These are phyloP conservation scores for Acromyrmex echinatior DNA, from an alignment of 1,140 invertebrate species.

Conservation along the genomic window DNA sequence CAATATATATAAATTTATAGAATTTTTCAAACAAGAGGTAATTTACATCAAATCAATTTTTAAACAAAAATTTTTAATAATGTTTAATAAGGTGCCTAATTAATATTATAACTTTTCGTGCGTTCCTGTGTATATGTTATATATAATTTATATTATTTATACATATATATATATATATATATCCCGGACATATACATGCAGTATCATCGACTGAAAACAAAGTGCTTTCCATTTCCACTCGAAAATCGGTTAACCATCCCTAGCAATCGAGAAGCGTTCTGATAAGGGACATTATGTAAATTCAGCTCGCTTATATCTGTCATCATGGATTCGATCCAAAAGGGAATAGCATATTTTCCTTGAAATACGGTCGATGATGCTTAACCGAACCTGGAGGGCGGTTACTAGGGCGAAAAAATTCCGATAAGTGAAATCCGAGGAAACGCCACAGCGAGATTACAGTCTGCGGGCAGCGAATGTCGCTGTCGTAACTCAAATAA, in stretches of 20 bases:
- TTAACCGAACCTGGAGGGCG: conserved; percentile 9
- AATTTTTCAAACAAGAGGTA: too few relatives aligned
- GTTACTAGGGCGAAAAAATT: conserved; percentile 55
- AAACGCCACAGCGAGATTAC: not conserved
- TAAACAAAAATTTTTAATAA: too few relatives aligned
- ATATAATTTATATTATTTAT: too few relatives aligned
- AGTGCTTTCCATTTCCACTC: not conserved
- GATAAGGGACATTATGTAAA: not conserved
- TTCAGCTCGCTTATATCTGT: not conserved
- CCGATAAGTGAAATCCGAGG: conserved; percentile 32
- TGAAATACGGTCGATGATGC: conserved; percentile 24
- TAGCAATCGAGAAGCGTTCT: not conserved
- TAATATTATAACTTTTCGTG: too few relatives aligned
- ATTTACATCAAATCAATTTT: too few relatives aligned
- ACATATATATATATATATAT: too few relatives aligned
- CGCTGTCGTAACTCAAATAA: not conserved
- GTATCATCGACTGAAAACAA: not conserved
- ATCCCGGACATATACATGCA: too few relatives aligned
- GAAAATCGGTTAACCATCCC: not conserved
- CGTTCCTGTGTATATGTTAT: too few relatives aligned
- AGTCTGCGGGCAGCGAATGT: not conserved
- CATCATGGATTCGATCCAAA: conserved; percentile 5
- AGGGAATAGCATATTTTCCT: conserved; percentile 20
- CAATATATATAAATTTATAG: too few relatives aligned
- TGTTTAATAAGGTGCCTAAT: too few relatives aligned